Percentiles rank a stretch among this genome's conserved stretches.
phyloP scores from a whole-genome alignment of 1,140 invertebrate species.

The Camponotus pennsylvanicus region DNA sequence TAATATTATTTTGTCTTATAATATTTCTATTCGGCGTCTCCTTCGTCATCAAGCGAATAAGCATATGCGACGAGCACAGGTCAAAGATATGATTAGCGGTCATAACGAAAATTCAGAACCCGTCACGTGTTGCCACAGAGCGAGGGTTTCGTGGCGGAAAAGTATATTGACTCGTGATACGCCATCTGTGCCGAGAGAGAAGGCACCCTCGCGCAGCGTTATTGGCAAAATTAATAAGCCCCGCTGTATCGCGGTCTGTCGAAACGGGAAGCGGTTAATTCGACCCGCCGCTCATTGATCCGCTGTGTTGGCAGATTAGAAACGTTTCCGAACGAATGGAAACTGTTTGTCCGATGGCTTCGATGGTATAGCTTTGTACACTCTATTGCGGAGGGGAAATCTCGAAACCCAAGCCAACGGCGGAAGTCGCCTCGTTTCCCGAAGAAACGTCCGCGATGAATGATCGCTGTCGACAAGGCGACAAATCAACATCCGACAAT shows the following conservation, averaged over 20 bases:
- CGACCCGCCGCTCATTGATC: slow-evolving; percentile 59
- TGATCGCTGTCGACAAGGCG: slow-evolving; percentile 32
- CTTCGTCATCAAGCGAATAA: slow-evolving; percentile 16
- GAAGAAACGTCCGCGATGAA: slow-evolving; percentile 68
- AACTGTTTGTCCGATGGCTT: slow-evolving; percentile 71
- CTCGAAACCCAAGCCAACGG: neutral
- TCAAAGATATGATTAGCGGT: slow-evolving; percentile 72
- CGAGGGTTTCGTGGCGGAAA: slow-evolving; percentile 73
- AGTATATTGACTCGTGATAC: slow-evolving; percentile 83
- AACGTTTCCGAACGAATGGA: slow-evolving; percentile 75
- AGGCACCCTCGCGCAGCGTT: slow-evolving; percentile 70
- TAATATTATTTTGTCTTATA: neutral
- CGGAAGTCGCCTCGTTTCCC: slow-evolving; percentile 11
- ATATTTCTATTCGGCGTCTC: neutral
- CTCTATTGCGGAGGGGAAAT: slow-evolving; percentile 1
- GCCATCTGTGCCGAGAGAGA: slow-evolving; percentile 80
- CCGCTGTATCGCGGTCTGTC: slow-evolving; percentile 63
- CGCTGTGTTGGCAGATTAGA: slow-evolving; percentile 71
- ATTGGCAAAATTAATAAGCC: slow-evolving; percentile 85
- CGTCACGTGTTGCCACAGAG: slow-evolving; percentile 67
- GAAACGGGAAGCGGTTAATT: slow-evolving; percentile 82
- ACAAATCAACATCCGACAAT: slow-evolving; percentile 68
- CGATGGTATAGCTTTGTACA: slow-evolving; percentile 33
- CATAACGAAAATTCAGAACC: slow-evolving; percentile 67
- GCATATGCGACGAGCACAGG: slow-evolving; percentile 62